Conservation (phyloP, 1,140 invertebrate genomes). For the Zaprionus taronus region DNA sequence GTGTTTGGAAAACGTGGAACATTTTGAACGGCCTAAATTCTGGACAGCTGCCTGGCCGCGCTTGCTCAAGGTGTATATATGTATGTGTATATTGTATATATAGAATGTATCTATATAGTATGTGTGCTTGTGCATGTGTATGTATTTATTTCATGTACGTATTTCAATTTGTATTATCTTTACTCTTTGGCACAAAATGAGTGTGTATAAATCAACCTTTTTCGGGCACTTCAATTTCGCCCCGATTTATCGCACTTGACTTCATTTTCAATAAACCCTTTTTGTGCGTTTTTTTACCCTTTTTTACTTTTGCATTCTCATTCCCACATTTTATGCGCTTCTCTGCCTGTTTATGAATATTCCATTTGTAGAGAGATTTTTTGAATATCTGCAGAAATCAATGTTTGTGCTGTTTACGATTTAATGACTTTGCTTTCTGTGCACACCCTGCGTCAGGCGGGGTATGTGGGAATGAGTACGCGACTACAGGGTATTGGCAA, state of each 20-base stretch:
- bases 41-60: constrained; percentile 55
- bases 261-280: constrained; percentile 9
- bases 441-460: neutral
- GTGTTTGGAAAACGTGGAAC: constrained; percentile 48
- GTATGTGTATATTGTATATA: neutral
- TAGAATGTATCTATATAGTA: constrained; percentile 1
- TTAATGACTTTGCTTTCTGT: neutral
- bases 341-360: constrained; percentile 11
- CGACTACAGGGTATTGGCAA: neutral
- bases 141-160: neutral
- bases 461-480: neutral
- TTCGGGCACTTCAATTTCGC: constrained; percentile 9
- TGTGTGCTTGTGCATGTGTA: neutral
- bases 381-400: neutral
- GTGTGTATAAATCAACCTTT: constrained; percentile 3
- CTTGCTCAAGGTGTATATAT: constrained; percentile 12
- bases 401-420: neutral
- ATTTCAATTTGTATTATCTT: constrained; percentile 15
- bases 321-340: constrained; percentile 7
- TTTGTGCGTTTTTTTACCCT: neutral
- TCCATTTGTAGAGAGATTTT: neutral
- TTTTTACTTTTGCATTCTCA: constrained; percentile 1
- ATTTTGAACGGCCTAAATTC: constrained; percentile 64
- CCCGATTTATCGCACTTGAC: constrained; percentile 9
- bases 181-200: constrained; percentile 1